Conservation (phyloP, 2,113 vertebrate genomes). For the Pachycephala philippinensis region DNA sequence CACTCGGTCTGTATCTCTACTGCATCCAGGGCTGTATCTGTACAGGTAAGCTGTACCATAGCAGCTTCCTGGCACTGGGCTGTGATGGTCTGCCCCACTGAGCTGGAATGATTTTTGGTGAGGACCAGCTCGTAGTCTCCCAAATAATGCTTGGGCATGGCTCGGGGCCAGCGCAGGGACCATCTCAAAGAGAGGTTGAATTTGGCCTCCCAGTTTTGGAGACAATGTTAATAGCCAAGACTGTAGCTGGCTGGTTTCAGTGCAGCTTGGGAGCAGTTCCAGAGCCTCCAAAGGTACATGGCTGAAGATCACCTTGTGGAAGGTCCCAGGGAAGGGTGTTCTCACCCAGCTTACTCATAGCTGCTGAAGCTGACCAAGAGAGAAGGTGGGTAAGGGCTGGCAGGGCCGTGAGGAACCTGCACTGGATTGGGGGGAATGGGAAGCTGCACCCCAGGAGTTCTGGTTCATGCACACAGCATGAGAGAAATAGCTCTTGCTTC, state of each 20-base stretch:
- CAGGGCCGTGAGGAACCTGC: neutral
- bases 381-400: neutral
- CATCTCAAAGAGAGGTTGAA: neutral
- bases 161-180: neutral
- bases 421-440: fast-evolving
- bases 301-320: neutral
- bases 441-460: neutral
- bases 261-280: neutral
- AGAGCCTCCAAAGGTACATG: fast-evolving
- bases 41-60: neutral
- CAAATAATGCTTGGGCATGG: neutral
- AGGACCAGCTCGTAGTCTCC: neutral
- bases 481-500: neutral
- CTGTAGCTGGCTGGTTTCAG: neutral
- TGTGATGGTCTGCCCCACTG: fast-evolving
- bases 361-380: neutral
- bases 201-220: neutral
- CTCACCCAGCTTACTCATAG: neutral
- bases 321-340: neutral
- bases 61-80: neutral
- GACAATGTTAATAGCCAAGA: fast-evolving
- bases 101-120: neutral
- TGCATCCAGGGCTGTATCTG: neutral
- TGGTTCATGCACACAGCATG: neutral
- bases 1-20: neutral